phyloP scores from a whole-genome alignment of 2,888 invertebrate genomes.

The Villa cingulata region DNA sequence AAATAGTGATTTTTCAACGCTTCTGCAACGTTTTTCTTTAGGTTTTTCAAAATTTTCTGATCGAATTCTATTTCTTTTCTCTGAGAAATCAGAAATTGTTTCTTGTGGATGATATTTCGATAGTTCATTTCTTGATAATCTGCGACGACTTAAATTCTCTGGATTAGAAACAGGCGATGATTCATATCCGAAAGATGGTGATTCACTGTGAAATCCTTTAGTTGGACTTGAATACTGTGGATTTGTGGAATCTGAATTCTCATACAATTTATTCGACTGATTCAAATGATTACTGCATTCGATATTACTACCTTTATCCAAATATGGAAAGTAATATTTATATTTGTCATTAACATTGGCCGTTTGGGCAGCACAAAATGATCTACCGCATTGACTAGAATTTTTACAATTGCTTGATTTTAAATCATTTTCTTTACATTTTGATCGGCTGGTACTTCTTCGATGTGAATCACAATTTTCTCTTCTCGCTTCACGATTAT shows the following conservation, averaged over 20 bases:
- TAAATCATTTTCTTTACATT: conserved; percentile 17
- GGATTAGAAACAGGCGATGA: conserved; percentile 23
- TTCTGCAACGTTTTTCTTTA: conserved; percentile 18
- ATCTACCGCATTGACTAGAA: conserved; percentile 25
- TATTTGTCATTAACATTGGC: conserved; percentile 33
- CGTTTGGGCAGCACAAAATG: conserved; percentile 24
- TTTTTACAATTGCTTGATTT: conserved; percentile 24
- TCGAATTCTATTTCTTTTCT: too few species aligned
- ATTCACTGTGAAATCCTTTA: conserved; percentile 22
- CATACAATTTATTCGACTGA: too few species aligned
- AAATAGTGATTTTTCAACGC: conserved; percentile 6
- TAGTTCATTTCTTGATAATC: conserved; percentile 41
- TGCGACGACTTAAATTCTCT: conserved; percentile 23
- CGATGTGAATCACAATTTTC: conserved; percentile 12
- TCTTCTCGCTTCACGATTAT: too few species aligned
- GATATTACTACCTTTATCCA: conserved; percentile 21
- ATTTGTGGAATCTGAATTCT: too few species aligned
- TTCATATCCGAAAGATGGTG: conserved; percentile 28
- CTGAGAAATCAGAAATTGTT: too few species aligned
- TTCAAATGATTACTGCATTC: conserved; percentile 5
- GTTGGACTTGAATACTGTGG: conserved; percentile 13
- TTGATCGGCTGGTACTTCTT: conserved; percentile 15
- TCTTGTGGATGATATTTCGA: too few species aligned
- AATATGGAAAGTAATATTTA: conserved; percentile 32
- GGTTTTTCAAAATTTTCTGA: too few species aligned